Evolutionary conservation across 2,113 vertebrate genomes (phyloP).

Genomic region (Syrmaticus mikado): DNA sequence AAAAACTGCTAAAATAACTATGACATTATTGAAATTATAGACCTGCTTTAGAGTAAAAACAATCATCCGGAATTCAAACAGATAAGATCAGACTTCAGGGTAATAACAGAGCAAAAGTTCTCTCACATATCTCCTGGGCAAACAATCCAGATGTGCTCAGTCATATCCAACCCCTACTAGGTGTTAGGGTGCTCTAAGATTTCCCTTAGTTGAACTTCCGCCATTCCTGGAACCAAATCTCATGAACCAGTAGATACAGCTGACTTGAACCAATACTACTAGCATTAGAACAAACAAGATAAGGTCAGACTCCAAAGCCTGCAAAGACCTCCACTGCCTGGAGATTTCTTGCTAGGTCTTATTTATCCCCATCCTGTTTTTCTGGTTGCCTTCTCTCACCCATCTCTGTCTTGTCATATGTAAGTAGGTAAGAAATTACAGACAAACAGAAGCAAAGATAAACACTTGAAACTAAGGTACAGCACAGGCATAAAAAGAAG

Average conservation of each 20-base stretch:
- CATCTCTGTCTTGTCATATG: rapidly evolving
- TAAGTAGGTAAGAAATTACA: neutral
- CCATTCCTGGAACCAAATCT: neutral
- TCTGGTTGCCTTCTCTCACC: neutral
- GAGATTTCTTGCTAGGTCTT: neutral
- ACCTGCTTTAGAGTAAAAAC: neutral
- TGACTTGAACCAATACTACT: neutral
- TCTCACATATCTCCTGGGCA: neutral
- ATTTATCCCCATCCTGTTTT: neutral
- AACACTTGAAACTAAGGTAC: neutral
- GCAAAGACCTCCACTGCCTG: neutral
- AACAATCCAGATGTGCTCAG: neutral
- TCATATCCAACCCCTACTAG: neutral
- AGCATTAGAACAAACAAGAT: neutral
- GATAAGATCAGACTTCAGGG: neutral
- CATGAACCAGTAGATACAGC: neutral
- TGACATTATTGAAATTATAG: neutral
- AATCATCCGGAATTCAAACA: neutral
- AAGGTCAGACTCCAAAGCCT: neutral
- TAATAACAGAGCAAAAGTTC: neutral
- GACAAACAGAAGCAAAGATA: neutral
- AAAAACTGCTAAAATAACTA: neutral
- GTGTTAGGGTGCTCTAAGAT: neutral
- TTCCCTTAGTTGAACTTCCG: neutral
- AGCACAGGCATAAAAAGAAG: neutral